phyloP scores from a whole-genome alignment of 2,797 vertebrate species.

The Ctenosaura bakeri region DNA sequence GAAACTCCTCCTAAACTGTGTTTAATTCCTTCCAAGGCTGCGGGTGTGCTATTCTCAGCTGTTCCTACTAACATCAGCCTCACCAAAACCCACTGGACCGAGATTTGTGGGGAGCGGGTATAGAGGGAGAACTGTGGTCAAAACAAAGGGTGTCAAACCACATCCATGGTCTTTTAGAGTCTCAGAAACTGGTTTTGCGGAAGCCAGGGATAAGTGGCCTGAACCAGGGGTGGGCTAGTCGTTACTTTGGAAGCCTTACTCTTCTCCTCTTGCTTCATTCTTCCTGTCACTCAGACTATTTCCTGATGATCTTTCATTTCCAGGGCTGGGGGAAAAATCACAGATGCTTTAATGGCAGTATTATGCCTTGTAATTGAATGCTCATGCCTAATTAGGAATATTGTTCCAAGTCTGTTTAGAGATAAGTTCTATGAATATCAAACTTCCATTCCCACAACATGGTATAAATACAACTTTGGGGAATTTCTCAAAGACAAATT shows the following conservation, averaged over 20 bases:
- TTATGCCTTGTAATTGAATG: neutral
- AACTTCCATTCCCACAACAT: neutral
- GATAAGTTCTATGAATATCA: neutral
- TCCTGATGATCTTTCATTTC: too few species aligned
- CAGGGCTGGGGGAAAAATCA: neutral
- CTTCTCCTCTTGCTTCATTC: neutral
- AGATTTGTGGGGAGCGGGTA: neutral
- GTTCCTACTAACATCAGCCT: neutral
- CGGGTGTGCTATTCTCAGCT: too few species aligned
- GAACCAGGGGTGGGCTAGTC: neutral
- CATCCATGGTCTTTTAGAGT: neutral
- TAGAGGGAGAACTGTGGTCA: neutral
- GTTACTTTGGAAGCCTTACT: neutral
- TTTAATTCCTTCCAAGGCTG: neutral
- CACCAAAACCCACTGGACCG: too few species aligned
- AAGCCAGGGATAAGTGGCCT: neutral
- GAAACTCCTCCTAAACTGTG: neutral
- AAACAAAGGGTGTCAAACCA: too few species aligned
- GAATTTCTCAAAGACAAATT: neutral
- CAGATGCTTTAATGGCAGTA: neutral
- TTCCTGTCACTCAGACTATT: neutral
- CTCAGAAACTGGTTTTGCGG: neutral
- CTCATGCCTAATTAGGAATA: neutral
- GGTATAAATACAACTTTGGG: neutral
- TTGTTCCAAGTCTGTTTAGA: neutral